Evolutionary conservation across 2,888 invertebrate genomes (phyloP), one percentile per base, ranked within the genome.

Genomic region (Mayetiola destructor): DNA sequence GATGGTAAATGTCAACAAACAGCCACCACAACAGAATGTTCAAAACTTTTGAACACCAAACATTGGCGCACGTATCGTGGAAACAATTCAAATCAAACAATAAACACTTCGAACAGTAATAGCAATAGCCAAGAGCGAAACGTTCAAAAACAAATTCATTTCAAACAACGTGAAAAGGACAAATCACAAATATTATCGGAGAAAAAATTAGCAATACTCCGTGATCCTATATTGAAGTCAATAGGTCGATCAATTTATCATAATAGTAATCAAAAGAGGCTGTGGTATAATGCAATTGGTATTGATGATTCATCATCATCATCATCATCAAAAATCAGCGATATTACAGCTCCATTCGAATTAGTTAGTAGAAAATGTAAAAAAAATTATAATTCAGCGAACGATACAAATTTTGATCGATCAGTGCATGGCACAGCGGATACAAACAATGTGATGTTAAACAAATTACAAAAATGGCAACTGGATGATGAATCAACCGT

Each of bases 171-270:
- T 55, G 39, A 39, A 14, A 58, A 36, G n/a, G 37, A 30, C 54
- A 21, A 57, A 37, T 36, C 58, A 55, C 29, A 54, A 37, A 14
- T 27, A 18, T n/a, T 23, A 9, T 39, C 61, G 58, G 48, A 32
- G 2, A 53, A 53, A 18, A 53, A 53, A 12, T 20, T 53, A 32
- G 20, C 20, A 62, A 56, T 63, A n/a, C 40, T 64, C 8, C 62
- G 61, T 12, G 62, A 63, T 18, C 63, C 64, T 20, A 59, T 64
- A 6, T 35, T 64, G 2, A 62, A 62, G 36, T 62, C 61, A 2
- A 57, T 64, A 8, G 62, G 61, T 29, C 61, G 59, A 30, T 64
- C 63, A 30, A 57, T 61, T 16, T 62, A 63, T 58, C 60, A 61
- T 16, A 61, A 60, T 21, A 20, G 18, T 16, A 32, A 1, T 12